Evolutionary conservation across 2,888 invertebrate genomes (phyloP).

Genomic region (Lepidocyrtoides sp.): DNA sequence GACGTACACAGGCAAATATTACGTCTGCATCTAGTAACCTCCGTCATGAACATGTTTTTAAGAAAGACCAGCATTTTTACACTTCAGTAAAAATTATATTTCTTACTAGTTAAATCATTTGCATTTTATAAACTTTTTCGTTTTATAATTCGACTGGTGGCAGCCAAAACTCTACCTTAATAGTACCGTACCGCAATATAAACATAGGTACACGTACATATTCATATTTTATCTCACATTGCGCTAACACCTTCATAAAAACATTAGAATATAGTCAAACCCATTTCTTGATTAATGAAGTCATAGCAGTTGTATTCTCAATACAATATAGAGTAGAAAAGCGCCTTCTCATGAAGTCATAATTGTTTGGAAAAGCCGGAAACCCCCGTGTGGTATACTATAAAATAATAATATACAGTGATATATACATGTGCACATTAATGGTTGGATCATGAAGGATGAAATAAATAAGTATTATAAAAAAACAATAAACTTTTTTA

Average conservation of each 20-base stretch:
- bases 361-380: slow-evolving; percentile 70
- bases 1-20: not conserved
- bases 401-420: too few relatives aligned
- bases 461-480: too few relatives aligned
- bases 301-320: too few relatives aligned
- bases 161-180: not conserved
- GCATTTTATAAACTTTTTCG: slow-evolving; percentile 25
- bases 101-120: slow-evolving; percentile 43
- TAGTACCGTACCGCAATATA: not conserved
- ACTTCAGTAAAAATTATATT: not conserved
- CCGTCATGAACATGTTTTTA: slow-evolving; percentile 6
- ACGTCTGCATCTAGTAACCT: not conserved
- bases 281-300: too few relatives aligned
- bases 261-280: too few relatives aligned
- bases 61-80: not conserved
- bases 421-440: not conserved
- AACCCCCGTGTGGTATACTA: slow-evolving; percentile 60
- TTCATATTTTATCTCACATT: not conserved
- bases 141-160: slow-evolving; percentile 42
- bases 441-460: not conserved
- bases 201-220: not conserved
- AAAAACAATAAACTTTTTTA: too few relatives aligned
- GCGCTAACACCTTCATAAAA: too few relatives aligned
- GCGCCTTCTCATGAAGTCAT: not conserved
- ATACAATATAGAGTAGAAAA: not conserved